Percentiles rank a stretch among this genome's conserved stretches.
These are phyloP conservation scores for Chironomus tepperi DNA, from an alignment of 1,140 invertebrate species.

Conservation along the genomic window DNA sequence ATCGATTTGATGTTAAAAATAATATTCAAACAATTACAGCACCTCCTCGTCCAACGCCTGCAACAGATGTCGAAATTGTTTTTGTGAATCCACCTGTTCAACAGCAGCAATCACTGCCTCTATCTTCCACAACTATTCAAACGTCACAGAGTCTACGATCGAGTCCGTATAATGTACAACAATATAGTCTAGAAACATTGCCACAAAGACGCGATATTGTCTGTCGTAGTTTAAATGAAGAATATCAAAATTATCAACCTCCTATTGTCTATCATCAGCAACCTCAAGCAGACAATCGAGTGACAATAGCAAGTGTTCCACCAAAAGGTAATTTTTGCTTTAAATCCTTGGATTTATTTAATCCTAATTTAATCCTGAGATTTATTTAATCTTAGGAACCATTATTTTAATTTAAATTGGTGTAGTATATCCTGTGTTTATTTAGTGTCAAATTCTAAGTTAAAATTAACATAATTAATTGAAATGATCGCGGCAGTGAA, in stretches of 20 bases:
- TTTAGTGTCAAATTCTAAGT: no score
- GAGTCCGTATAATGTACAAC: slow-evolving; percentile 26
- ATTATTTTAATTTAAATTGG: no score
- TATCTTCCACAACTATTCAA: slow-evolving; percentile 32
- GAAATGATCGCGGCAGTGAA: no score
- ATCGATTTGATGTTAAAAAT: not conserved
- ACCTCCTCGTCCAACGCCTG: not conserved
- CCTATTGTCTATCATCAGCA: slow-evolving; percentile 29
- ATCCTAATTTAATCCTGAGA: no score
- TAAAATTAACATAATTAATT: no score
- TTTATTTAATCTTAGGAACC: no score
- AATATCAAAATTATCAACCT: slow-evolving; percentile 30
- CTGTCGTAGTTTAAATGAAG: slow-evolving; percentile 38
- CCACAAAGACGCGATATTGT: slow-evolving; percentile 30
- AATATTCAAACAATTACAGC: not conserved
- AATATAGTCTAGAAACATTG: slow-evolving; percentile 11
- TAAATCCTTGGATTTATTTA: no score
- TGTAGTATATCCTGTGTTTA: no score
- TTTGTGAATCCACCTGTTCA: slow-evolving; percentile 17
- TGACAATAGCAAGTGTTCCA: no score
- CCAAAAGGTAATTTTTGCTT: no score
- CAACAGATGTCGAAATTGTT: slow-evolving; percentile 17
- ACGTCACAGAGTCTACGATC: slow-evolving; percentile 31
- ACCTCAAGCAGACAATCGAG: not conserved
- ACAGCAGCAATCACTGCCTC: not conserved